Evolutionary conservation across 2,113 vertebrate species (phyloP).

Genomic region (Merops nubicus): DNA sequence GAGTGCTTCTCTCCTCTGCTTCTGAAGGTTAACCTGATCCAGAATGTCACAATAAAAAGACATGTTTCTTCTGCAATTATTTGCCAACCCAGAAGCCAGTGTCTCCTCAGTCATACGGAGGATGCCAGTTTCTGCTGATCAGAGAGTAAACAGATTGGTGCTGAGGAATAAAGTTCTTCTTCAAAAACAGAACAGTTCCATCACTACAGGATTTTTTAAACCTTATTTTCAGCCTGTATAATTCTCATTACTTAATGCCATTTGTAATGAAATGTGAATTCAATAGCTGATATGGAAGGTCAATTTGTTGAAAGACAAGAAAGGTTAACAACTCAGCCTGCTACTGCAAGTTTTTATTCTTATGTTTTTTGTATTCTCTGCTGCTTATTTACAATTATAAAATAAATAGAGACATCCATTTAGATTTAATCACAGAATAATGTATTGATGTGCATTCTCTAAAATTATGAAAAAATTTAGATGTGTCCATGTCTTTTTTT

Average conservation of each 20-base stretch:
- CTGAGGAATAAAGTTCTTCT: not conserved
- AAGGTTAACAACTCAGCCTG: not conserved
- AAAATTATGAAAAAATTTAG: not conserved
- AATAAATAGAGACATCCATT: not conserved
- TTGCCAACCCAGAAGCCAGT: not conserved
- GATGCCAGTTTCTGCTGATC: not conserved
- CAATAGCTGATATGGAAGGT: not conserved
- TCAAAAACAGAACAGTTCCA: not conserved
- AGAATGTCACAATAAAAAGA: not conserved
- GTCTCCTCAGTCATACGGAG: not conserved
- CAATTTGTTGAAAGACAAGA: not conserved
- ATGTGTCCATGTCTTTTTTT: not conserved
- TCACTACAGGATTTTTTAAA: not conserved
- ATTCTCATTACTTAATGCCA: not conserved
- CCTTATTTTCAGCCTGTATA: not conserved
- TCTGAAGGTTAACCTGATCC: not conserved
- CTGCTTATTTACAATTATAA: not conserved
- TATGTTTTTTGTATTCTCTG: not conserved
- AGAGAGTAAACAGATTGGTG: not conserved
- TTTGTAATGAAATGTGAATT: not conserved
- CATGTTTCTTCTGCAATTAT: not conserved
- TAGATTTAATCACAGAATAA: not conserved
- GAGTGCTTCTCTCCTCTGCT: not conserved
- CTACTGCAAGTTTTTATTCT: not conserved
- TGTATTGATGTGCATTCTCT: not conserved